phyloP scores from a whole-genome alignment of 1,140 invertebrate genomes.

The Leptopilina clavipes region DNA sequence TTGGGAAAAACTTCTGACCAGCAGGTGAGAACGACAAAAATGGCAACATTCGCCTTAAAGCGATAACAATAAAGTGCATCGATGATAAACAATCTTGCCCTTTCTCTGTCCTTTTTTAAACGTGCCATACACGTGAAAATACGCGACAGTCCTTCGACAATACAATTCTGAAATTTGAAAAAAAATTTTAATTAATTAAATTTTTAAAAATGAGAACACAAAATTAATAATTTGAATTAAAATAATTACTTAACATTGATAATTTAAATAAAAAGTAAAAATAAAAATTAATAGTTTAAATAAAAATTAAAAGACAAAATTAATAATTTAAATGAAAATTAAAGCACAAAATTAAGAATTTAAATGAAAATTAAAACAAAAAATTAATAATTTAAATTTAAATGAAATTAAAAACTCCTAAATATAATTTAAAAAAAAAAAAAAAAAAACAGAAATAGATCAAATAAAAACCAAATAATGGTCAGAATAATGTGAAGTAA shows the following conservation, averaged over 20 bases:
- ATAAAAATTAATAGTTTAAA: background rate
- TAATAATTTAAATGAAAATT: no score
- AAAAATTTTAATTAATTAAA: constrained; percentile 27
- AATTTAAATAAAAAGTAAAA: no score
- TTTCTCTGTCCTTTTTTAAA: constrained; percentile 68
- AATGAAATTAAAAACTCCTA: no score
- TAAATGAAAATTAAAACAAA: no score
- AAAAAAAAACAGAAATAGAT: no score
- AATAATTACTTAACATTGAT: no score
- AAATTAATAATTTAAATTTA: no score
- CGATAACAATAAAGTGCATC: constrained; percentile 67
- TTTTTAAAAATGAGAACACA: constrained; percentile 3
- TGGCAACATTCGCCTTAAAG: constrained; percentile 53
- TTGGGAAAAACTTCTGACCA: constrained; percentile 71
- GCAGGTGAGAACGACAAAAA: constrained; percentile 59
- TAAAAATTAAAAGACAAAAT: no score
- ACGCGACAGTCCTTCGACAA: constrained; percentile 55
- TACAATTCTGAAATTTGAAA: constrained; percentile 51
- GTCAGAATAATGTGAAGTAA: background rate
- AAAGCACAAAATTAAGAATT: no score
- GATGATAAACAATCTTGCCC: constrained; percentile 65
- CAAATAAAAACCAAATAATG: no score
- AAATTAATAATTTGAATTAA: background rate
- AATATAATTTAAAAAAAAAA: no score
- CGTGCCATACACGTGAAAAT: constrained; percentile 61